Conservation (phyloP, 2,797 vertebrate genomes). For the Peromyscus eremicus region DNA sequence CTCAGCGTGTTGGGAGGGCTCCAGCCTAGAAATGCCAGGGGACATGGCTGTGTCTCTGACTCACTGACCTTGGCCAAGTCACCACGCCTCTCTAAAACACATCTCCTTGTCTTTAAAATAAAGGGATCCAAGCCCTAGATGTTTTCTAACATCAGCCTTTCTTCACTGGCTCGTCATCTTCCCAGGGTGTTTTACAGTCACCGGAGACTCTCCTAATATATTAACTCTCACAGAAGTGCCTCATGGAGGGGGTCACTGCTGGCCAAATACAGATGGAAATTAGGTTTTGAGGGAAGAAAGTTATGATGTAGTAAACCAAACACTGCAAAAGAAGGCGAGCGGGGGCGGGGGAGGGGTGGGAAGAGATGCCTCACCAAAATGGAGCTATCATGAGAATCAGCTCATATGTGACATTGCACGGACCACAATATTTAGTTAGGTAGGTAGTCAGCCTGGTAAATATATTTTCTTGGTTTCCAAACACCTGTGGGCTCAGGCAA, state of each 20-base stretch:
- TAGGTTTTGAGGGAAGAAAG: not conserved
- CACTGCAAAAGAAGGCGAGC: not conserved
- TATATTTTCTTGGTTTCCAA: constrained; percentile 15
- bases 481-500: constrained; percentile 28
- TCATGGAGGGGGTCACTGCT: not conserved
- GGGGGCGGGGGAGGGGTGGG: no score
- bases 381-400: not conserved
- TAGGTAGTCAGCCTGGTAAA: not conserved
- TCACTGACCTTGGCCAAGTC: constrained; percentile 27
- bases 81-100: not conserved
- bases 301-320: not conserved
- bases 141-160: not conserved
- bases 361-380: not conserved
- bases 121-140: not conserved
- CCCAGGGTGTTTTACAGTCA: not conserved
- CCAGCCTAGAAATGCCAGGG: not conserved
- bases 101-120: not conserved
- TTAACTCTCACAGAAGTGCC: not conserved
- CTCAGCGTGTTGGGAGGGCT: not conserved
- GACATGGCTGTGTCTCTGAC: not conserved
- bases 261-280: constrained; percentile 3
- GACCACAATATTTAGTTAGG: not conserved
- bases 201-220: not conserved
- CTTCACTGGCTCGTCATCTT: not conserved
- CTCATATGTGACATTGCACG: not conserved